Evolutionary conservation across 2,888 invertebrate species (phyloP), one percentile per base, ranked within the genome.

Genomic region (Lutraria lutraria): DNA sequence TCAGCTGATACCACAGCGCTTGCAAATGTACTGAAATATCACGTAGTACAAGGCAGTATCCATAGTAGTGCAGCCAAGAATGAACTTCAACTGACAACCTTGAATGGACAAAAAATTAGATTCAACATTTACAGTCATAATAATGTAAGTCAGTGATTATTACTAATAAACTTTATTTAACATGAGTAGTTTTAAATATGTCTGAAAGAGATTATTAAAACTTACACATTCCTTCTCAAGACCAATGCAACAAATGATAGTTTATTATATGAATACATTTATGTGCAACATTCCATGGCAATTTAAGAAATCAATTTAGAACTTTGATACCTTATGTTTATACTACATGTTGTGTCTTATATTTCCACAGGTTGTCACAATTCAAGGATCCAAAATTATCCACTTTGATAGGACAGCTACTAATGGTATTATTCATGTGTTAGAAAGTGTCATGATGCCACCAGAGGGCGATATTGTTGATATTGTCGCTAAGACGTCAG

Each of bases 391-490:
- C n/a, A 89, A 89, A 68, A 89, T 93, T 43, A 89, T 86, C 8
- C 60, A 87, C 15, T 89, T 91, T 29, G 93, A 94, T 85, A 90
- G 90, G 19, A 25, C 52, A 2, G 93, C 93, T 13, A 83, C 81
- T 25, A 94, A 94, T 79, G 94, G 94, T 25, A 87, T 93, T n/a
- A 89, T 94, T 29, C 94, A 94, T 80, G 92, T 92, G 10, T 89
- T 94, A 31, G 88, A 93, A 80, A 90, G 82, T 53, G 94, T 94
- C 8, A 93, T 94, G 93, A 91, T 92, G 86, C 93, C 94, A 60
- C 94, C 94, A 84, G 53, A 76, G 21, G 92, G 93, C 80, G 92
- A 90, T 76, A 92, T 93, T 52, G 93, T 94, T 21, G 92, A 93
- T 68, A 76, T 92, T 52, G 92, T 94, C 29, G 89, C 91, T 34